phyloP scores from a whole-genome alignment of 2,797 vertebrate genomes.

The Acropternis orthonyx region DNA sequence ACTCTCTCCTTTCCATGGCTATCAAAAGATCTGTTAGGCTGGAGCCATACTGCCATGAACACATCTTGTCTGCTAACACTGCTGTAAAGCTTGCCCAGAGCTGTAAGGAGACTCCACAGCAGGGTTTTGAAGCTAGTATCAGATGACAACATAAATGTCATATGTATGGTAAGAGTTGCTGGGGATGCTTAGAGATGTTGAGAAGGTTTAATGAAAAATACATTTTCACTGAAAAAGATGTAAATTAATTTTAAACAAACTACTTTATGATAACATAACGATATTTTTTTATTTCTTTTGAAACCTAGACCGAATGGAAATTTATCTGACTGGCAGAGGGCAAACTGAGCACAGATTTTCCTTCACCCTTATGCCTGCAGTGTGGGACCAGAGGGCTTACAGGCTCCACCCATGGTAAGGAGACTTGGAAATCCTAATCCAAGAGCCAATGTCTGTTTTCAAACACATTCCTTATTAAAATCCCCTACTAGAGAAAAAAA shows the following conservation, averaged over 20 bases:
- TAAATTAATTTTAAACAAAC: neutral
- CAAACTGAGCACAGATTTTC: neutral
- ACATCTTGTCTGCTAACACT: neutral
- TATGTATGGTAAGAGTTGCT: neutral
- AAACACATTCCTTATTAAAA: neutral
- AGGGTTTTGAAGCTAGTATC: neutral
- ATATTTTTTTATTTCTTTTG: neutral
- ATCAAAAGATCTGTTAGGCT: no score
- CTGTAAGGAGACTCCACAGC: neutral
- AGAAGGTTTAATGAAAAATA: neutral
- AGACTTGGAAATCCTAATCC: neutral
- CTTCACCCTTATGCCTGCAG: neutral
- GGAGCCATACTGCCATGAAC: neutral
- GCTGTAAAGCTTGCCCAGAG: neutral
- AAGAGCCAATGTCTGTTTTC: neutral
- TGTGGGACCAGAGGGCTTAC: neutral
- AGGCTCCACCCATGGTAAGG: neutral
- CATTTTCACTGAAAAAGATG: neutral
- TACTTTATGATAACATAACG: accelerated
- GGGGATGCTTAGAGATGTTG: neutral
- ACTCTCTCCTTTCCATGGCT: no score
- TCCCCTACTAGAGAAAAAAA: neutral
- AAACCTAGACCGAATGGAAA: neutral
- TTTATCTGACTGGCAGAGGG: neutral
- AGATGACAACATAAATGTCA: neutral